Evolutionary conservation across 2,888 invertebrate genomes (phyloP), one percentile per base, ranked within the genome.

Genomic region (Ophioninae sp.): DNA sequence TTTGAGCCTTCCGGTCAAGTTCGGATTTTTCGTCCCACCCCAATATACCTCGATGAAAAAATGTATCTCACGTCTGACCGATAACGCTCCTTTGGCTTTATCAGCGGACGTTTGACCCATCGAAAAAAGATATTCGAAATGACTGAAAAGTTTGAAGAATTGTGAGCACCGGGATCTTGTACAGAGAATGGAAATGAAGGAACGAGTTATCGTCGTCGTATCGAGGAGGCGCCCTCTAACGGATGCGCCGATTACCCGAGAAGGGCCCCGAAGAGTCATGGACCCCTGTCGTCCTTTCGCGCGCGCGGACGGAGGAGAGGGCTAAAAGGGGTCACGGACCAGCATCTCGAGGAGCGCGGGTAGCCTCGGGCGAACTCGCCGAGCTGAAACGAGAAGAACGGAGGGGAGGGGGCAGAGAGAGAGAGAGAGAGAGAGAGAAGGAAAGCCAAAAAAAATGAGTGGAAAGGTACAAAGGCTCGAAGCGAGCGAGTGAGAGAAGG

Each of bases 321-420:
- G 82, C 85, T 85, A 86, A 88, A 87, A 87, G 85, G 86, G 88
- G 86, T 88, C 88, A 88, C 83, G 85, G 83, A 80, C 82, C 83
- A 81, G 73, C 84, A 82, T 81, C 81, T 70, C 81, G 85, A 84
- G 78, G 80, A 84, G 83, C 86, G 82, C 83, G 79, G 79, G 65
- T 68, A 5, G 65, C 69, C 64, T 62, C 69, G 50, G 56, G 75
- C 41, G 68, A 70, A 72, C 56, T 17, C 59, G 67, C 41, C 64
- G 64, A 76, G 50, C n/a, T n/a, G n/a, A 30, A 57, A 72, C 59
- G 61, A n/a, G 44, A 61, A 61, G 65, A 75, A 8, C 37, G 13
- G 7, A 65, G n/a, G 50, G 37, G 56, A 37, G 30, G 65, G n/a
- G 68, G 64, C 30, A 30, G 62, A 70, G 56, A 56, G 73, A 80